Evolutionary conservation across 2,888 invertebrate species (phyloP), one percentile per base, ranked within the genome.

Genomic region (Thysanoteuthis rhombus): DNA sequence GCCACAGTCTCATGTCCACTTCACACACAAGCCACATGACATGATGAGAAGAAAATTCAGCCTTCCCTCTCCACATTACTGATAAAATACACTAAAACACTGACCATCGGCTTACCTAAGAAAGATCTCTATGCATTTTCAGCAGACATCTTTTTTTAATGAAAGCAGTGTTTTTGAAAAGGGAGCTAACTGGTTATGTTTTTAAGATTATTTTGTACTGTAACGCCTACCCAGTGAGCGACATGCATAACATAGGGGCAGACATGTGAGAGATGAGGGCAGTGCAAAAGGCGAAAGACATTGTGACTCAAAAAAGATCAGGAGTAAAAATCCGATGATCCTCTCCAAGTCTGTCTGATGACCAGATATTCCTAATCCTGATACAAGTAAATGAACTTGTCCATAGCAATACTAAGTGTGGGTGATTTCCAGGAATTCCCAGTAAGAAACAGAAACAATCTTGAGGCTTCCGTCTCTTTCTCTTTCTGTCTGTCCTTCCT

Each of bases 391-490:
- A 92, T 92, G 92, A 92, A 92, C 32, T 92, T 92, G 40, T 92
- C 45, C 92, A 92, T 92, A 92, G 92, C 42, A 45, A 45, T 42
- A 45, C 42, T 92, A 92, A 45, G 92, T 92, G 92, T 92, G 45
- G 92, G 92, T 45, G 92, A 92, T 92, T 92, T 92, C 92, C 92
- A 92, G 92, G 92, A 92, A 92, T 92, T 92, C 92, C 92, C 92
- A 92, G 39, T 45, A 28, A 92, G 92, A 92, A 45, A 92, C n/a
- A 92, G 92, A 92, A 92, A 92, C 92, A 92, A 92, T 92, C 45
- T 92, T 45, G 45, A 92, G 45, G 92, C 92, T 92, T 92, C 92
- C 92, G 42, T 92, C 92, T 92, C 92, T 92, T 92, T 92, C 40
- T 92, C 92, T 92, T 92, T 92, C 92, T 92, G 92, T 92, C 92